Evolutionary conservation across 2,113 vertebrate species (phyloP).

Genomic region (Etheostoma spectabile): DNA sequence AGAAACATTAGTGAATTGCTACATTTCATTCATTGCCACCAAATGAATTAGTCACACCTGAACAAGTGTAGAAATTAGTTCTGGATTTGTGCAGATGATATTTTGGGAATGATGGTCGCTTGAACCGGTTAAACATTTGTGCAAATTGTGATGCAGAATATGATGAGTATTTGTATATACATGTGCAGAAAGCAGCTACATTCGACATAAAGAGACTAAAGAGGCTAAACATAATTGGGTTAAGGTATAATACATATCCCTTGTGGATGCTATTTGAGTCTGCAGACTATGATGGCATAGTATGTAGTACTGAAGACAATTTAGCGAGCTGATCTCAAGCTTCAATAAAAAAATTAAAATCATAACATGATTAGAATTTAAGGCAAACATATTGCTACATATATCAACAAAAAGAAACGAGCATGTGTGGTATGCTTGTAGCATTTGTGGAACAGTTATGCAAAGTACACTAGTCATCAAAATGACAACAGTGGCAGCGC

Average conservation of each 20-base stretch:
- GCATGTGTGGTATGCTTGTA: no score
- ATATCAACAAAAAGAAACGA: background rate
- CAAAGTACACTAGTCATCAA: no score
- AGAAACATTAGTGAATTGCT: slow-evolving; percentile 31
- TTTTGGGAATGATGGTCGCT: slow-evolving; percentile 31
- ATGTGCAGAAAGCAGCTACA: background rate
- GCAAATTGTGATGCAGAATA: slow-evolving; percentile 3
- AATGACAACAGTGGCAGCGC: no score
- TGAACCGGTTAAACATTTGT: slow-evolving; percentile 22
- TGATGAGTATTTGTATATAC: background rate
- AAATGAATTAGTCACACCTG: slow-evolving; percentile 70
- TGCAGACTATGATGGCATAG: no score
- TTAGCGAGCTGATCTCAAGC: background rate
- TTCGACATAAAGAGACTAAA: background rate
- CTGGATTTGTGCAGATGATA: slow-evolving; percentile 46
- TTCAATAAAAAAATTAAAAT: no score
- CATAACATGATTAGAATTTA: no score
- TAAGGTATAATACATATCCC: background rate
- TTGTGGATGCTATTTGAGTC: no score
- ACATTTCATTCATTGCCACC: slow-evolving; percentile 33
- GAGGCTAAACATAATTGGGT: background rate
- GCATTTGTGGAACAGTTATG: no score
- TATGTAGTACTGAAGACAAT: background rate
- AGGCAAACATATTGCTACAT: no score
- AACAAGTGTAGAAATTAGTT: slow-evolving; percentile 58